Conservation (phyloP, 2,113 vertebrate genomes). For the Calidris pugnax region DNA sequence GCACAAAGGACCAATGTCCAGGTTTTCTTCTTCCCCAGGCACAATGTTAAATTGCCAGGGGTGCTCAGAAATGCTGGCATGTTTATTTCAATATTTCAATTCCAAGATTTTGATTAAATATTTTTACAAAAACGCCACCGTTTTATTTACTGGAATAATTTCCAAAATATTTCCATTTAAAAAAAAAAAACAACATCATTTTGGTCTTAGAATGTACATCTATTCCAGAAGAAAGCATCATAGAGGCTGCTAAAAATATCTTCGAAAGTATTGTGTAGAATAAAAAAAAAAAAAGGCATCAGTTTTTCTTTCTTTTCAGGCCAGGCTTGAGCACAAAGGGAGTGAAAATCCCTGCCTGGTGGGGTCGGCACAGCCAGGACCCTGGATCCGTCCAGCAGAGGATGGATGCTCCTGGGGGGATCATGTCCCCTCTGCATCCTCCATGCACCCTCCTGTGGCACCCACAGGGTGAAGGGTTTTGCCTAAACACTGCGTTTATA, state of each 20-base stretch:
- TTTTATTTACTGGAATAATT: neutral
- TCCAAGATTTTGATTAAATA: neutral
- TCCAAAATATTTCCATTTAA: neutral
- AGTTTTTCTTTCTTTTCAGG: neutral
- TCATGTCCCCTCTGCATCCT: fast-evolving
- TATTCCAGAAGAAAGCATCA: neutral
- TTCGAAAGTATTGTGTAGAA: neutral
- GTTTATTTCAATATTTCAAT: neutral
- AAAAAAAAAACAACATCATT: neutral
- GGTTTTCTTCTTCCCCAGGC: neutral
- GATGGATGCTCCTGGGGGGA: neutral
- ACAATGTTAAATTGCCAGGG: neutral
- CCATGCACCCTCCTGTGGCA: fast-evolving
- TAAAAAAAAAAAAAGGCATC: no score
- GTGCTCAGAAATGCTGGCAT: neutral
- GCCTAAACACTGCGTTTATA: fast-evolving
- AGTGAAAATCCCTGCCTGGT: neutral
- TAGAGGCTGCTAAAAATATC: neutral
- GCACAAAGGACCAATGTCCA: fast-evolving
- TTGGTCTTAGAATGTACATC: fast-evolving
- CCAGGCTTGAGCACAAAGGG: neutral
- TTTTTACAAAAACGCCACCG: neutral
- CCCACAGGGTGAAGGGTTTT: fast-evolving
- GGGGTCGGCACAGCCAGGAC: neutral
- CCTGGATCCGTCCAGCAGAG: fast-evolving